Base-by-base conservation (phyloP, 1,140 invertebrate species). In the Halesus radiatus region DNA sequence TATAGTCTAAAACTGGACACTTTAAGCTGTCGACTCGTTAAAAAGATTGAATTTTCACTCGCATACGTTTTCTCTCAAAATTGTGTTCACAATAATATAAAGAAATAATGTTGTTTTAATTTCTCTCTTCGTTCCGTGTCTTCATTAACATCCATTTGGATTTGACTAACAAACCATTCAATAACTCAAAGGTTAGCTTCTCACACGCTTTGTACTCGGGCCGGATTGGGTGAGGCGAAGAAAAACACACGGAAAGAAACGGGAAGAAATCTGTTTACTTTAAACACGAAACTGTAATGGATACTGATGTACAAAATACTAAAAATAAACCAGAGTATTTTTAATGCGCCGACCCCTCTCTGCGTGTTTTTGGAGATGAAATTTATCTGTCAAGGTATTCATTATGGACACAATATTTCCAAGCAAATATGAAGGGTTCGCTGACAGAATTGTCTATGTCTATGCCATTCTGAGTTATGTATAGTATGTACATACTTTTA, bases 241-340 rank as follows among this genome's bases (percentile, higher is more conserved):
- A 73, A 80, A 80, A 74, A 45, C 37, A 45, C 53, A 73, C 16
- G n/a, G n/a, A n/a, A n/a, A n/a, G n/a, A n/a, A n/a, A 54, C 10
- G 4, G 6, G 26, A 77, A 77, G 60, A 76, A 76, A 76, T 66
- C 73, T 80, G 79, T 80, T 80, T 80, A 80, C 72, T 75, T 80
- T 80, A 29, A 45, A 68, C 29, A 54, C 22, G 73, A 80, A 58
- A 80, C 64, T 52, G 79, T 76, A 76, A 80, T 62, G 79, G 32
- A 54, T 22, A 15, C 16, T 37, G 79, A 70, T 74, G 64, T 66
- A 60, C 29, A 80, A 76, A 80, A 75, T 62, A 66, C 64, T 26
- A 20, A 23, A 72, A 45, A 56, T 74, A 74, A 54, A 70, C n/a
- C 52, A 6, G 1, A 26, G 62, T 26, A 29, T 66, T 70, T 45